Base-by-base conservation (phyloP, 2,888 invertebrate species). In the Choreutis nemorana region DNA sequence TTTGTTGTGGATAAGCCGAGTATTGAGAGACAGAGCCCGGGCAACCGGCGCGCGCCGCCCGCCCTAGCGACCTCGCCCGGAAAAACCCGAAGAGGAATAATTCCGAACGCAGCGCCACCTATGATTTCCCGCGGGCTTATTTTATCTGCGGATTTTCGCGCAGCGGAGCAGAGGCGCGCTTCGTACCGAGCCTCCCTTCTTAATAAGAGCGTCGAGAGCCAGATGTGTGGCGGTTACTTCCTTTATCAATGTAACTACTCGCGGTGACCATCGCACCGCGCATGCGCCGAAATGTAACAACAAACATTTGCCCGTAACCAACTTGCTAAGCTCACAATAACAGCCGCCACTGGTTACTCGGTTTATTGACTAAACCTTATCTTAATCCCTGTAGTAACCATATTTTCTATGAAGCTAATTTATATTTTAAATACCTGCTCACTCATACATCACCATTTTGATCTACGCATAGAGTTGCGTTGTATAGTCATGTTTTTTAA, bases 21-120 rank as follows among this genome's bases (percentile, higher is more conserved):
- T 50, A 50, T 53, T 52, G 48, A 40, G 24, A 24, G 32, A 36
- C 32, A 39, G 50, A 54, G 52, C 57, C 51, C 29, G 39, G 47
- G 37, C 48, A 47, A 49, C 40, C 43, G 44, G 61, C 68, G 67
- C 72, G 75, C 73, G 75, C 75, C 73, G 72, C 72, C 72, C 73
- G 71, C 73, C 71, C 68, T 61, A 45, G 48, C 52, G 48, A 43
- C 45, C 47, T 52, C 45, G 48, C 42, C 48, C 60, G 64, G 54
- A 52, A 55, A 61, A 57, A 45, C 55, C 51, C 54, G 47, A 45
- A 34, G 42, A 37, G 39, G 34, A 40, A n/a, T 32, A 37, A 45
- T 36, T 39, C 39, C 41, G 35, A 28, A 20, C 36, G 42, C 34
- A 41, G 41, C 44, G 36, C 29, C 34, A 32, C 38, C 33, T 36